Base-by-base conservation (phyloP, 2,113 vertebrate genomes). In the Cichladusa arquata region DNA sequence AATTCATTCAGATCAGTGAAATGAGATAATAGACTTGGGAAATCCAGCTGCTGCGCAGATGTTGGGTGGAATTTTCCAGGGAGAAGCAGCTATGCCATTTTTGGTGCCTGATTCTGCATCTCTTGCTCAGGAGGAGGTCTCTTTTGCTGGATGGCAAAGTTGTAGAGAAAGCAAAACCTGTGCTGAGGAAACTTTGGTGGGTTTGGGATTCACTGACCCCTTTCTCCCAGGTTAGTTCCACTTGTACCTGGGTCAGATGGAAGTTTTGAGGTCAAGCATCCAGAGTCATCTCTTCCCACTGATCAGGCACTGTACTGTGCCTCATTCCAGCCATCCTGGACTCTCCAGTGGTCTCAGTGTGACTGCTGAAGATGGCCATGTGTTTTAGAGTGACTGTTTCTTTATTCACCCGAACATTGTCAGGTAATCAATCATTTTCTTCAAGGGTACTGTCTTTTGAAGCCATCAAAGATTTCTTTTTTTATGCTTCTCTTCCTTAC, bases 11-110 rank as follows among this genome's bases (percentile, higher is more conserved):
- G 48, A 90, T 95, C 93, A 96, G 60, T 92, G 94, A 95, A 93
- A 96, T 50, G 85, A 96, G 90, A 95, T 91, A 86, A 92, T 3
- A 73, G 87, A 79, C 54, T 92, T 86, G 74, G 82, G 88, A 94
- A 95, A 86, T 93, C 82, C 93, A 97, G 94, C 88, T 97, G 96
- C 82, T 92, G 61, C 20, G 36, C 94, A 95, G 93, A 94, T 96
- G 95, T 81, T 91, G 82, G 51, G 65, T 92, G 85, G 88, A 94
- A 92, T 94, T 94, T 94, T 92, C 85, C 95, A 96, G 84, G 74
- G 33, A 94, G 79, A 97, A 88, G 36, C 17, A 82, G 42, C 58
- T 67, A 83, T 86, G 64, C 62, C 58, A 90, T 62, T 94, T 93
- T 91, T 70, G 1, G 12, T 81, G 50, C 54, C 71, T 88, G 66